Base-by-base conservation (phyloP, 2,888 invertebrate genomes). In the Pristionchus exspectatus region DNA sequence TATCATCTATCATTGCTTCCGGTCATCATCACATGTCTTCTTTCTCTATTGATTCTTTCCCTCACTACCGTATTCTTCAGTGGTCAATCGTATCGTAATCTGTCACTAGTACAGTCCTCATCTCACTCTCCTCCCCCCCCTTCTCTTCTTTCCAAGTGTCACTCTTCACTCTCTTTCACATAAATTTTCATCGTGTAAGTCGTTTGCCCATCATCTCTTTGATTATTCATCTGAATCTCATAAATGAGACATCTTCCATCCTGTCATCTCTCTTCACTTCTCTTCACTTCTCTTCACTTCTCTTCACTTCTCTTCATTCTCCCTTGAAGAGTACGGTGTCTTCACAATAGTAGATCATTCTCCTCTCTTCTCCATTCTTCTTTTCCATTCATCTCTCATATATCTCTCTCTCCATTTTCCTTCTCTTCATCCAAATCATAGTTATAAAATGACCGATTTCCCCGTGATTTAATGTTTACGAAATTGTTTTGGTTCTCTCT, bases 381-480 rank as follows among this genome's bases (percentile, higher is more conserved):
- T 30, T 18, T 84, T 27, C 30, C 56, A 27, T 85, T 85, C 85
- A 5, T 50, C 38, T 30, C 86, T 33, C 66, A 16, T 44, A 24
- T 30, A 38, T 86, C 90, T 89, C 90, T 89, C 90, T 91, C 90
- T 81, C 90, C 89, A 90, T 89, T 90, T 91, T 90, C 90, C 87
- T 66, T 44, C 86, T 38, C 30, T 66, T 30, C 66, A 86, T 66
- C 44, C 86, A 86, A 86, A 86, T 86, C 86, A 86, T 44, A 86
- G 86, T 86, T 86, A 86, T 86, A 86, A 86, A 86, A 86, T 86
- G 86, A 50, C 86, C 86, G 86, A 86, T 86, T 86, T 66, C 86
- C 44, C 44, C 86, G 63, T 86, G 86, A 86, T 86, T 86, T 86
- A 86, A 66, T 86, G 86, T 84, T 84, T 84, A 59, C 59, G 84